Percentiles rank a stretch among this genome's conserved stretches.
Evolutionary conservation across 2,113 vertebrate species (phyloP).

Genomic region (Rhinichthys klamathensis): DNA sequence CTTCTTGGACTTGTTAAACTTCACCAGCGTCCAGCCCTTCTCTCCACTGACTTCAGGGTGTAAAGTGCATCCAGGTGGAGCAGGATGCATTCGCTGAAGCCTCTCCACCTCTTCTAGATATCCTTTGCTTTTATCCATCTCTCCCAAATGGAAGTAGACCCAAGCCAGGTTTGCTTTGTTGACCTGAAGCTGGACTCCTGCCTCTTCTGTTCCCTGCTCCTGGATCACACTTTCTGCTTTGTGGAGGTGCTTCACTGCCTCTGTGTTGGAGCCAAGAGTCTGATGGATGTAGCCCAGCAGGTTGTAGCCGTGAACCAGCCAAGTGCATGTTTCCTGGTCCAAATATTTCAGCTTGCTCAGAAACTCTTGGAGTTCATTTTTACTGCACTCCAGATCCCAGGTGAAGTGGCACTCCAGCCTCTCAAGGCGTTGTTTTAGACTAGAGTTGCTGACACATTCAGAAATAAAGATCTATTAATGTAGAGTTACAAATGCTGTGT

Average conservation of each 20-base stretch:
- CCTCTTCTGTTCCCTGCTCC: not conserved
- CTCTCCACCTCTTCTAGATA: not conserved
- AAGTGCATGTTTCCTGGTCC: not conserved
- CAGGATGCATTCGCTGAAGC: not conserved
- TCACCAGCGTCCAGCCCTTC: conserved; percentile 32
- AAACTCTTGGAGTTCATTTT: not conserved
- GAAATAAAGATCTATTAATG: not conserved
- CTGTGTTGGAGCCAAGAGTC: not conserved
- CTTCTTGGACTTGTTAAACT: not conserved
- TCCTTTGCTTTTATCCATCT: not conserved
- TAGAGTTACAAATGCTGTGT: too few species aligned
- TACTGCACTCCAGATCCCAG: conserved; percentile 21
- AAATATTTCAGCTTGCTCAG: not conserved
- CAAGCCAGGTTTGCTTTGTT: conserved; percentile 28
- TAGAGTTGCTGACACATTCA: not conserved
- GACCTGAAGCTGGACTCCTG: conserved; percentile 7
- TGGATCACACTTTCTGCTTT: conserved; percentile 22
- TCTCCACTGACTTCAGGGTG: conserved; percentile 41
- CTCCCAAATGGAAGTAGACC: not conserved
- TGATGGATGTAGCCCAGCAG: conserved; percentile 1
- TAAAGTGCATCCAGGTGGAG: conserved; percentile 16
- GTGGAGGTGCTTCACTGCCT: not conserved
- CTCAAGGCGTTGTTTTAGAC: not conserved
- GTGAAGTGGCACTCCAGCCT: conserved; percentile 38
- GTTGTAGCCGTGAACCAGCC: conserved; percentile 10